Base-by-base conservation (phyloP, 1,140 invertebrate genomes). In the Cataglyphis hispanica region DNA sequence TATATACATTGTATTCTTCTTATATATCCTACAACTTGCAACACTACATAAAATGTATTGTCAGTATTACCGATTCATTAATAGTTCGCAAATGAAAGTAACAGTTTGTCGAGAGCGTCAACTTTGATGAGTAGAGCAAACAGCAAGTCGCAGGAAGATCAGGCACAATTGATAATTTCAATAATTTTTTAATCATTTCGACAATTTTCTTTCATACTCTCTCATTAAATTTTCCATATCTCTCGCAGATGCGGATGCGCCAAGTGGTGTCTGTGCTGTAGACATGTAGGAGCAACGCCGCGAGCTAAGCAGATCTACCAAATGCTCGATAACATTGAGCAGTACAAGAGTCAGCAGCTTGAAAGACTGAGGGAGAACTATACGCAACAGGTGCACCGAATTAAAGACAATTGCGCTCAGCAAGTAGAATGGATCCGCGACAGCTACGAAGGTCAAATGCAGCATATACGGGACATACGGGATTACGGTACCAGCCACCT, bases 381-480 rank as follows among this genome's bases (percentile, higher is more conserved):
- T 92, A 97, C 97, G 19, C 96, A 97, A 93, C 98, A 99, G 96
- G 97, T 98, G 63, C 97, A 97, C 92, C 96, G 97, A 88, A 98
- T 99, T 85, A 97, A 98, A 91, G 98, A 99, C 89, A 99, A 99
- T 91, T 99, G 98, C 92, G 96, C 97, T 16, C 97, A 98, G 92
- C 98, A 99, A 95, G 97, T 99, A 94, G 98, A 99, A 92, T 98
- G 97, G 97, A 98, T 99, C 83, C 97, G 98, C 91, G 98, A 97
- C 90, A 99, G 98, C 92, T 99, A 99, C 93, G 97, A 97, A 86
- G 96, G 96, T 19, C 98, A 99, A 95, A 97, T 97, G 31, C 97
- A 97, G 91, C 98, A 99, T 94, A 95, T 99, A 22, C 96, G 97
- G 84, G 98, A 98, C 90, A 98, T 99, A 85, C 95, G 98, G 67